A percentile compares a stretch with the other conserved stretches of the same genome.
Evolutionary conservation across 1,140 invertebrate species (phyloP).

Genomic region (Dreissena polymorpha): DNA sequence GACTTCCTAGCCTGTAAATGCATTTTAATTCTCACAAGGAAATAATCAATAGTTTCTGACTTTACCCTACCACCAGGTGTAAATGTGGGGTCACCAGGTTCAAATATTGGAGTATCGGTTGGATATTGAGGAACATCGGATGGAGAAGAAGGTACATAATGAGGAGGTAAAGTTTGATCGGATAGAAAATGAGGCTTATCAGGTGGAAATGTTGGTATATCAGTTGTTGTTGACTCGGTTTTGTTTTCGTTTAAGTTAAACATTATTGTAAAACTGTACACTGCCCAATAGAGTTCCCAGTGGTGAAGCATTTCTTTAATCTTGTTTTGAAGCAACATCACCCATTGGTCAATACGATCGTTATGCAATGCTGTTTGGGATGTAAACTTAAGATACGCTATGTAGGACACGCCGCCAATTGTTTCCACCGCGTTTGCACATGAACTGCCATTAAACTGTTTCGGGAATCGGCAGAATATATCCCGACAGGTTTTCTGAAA

Average conservation of each 20-base stretch:
- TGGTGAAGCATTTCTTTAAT: neutral
- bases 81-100: too few relatives aligned
- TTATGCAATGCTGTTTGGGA: neutral
- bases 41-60: neutral
- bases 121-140: too few relatives aligned
- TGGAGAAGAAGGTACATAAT: neutral
- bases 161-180: neutral
- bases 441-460: neutral
- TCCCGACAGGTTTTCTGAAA: constrained; percentile 29
- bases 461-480: constrained; percentile 18
- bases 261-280: neutral
- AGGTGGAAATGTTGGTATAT: neutral
- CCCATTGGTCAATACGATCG: neutral
- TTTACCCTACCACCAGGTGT: too few relatives aligned
- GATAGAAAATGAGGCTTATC: neutral
- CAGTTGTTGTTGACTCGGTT: too few relatives aligned
- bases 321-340: neutral
- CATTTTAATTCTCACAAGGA: too few relatives aligned
- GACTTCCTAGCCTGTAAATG: neutral
- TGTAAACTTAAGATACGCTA: constrained; percentile 12
- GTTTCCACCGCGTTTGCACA: constrained; percentile 13
- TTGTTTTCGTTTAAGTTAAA: neutral
- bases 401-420: constrained; percentile 17
- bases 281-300: neutral
- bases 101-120: too few relatives aligned